Conservation (phyloP, 2,797 vertebrate genomes). For the Fratercula arctica region DNA sequence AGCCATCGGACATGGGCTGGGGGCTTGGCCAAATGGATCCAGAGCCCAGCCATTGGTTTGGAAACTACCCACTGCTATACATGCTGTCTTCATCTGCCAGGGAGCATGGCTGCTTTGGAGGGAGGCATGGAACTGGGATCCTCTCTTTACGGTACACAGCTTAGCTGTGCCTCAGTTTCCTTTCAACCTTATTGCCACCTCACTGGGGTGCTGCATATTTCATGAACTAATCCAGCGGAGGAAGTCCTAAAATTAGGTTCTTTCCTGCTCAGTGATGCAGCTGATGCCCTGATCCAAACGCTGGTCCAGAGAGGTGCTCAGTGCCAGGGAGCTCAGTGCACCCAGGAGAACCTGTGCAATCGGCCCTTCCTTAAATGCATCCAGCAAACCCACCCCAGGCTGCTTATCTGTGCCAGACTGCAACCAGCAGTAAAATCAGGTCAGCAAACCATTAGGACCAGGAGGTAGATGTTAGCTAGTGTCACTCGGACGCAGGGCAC, state of each 20-base stretch:
- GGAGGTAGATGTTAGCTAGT: neutral
- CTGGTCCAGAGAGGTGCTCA: neutral
- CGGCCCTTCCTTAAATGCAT: neutral
- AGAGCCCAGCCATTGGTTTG: neutral
- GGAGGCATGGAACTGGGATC: neutral
- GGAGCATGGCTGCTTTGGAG: neutral
- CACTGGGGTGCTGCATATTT: neutral
- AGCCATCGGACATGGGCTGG: rapidly evolving
- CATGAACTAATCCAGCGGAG: neutral
- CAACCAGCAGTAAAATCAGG: neutral
- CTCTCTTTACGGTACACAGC: neutral
- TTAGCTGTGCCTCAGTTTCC: neutral
- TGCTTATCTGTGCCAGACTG: neutral
- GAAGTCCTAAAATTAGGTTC: neutral
- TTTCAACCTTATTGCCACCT: neutral
- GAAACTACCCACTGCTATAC: neutral
- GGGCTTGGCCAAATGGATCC: neutral
- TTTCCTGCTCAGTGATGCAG: neutral
- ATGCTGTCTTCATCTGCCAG: neutral
- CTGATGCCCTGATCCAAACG: neutral
- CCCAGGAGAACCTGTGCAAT: neutral
- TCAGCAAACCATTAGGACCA: neutral
- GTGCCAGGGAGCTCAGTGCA: neutral
- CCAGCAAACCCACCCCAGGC: neutral
- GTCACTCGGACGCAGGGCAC: neutral